Conservation (phyloP, 2,888 invertebrate genomes). For the Ennomos erosarius region DNA sequence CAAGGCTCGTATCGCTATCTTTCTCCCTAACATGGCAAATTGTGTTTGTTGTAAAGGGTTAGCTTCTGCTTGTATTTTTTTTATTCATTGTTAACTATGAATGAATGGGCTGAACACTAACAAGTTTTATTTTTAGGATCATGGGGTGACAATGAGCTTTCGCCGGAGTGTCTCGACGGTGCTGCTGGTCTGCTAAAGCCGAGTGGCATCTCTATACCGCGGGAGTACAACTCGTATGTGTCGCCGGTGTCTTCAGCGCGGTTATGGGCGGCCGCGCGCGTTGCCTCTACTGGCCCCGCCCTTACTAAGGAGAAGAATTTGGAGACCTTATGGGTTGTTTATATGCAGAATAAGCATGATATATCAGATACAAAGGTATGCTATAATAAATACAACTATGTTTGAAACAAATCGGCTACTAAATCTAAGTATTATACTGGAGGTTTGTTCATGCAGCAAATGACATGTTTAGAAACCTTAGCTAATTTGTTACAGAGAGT, state of each 20-base stretch:
- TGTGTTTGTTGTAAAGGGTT: too few relatives aligned
- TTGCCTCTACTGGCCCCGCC: conserved; percentile 52
- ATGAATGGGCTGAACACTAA: too few relatives aligned
- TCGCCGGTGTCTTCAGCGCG: conserved; percentile 97
- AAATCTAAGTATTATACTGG: too few relatives aligned
- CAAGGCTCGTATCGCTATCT: too few relatives aligned
- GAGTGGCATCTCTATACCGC: conserved; percentile 96
- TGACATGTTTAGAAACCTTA: too few relatives aligned
- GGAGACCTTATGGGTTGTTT: conserved; percentile 97
- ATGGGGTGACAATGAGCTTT: conserved; percentile 99
- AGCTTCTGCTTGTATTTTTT: too few relatives aligned
- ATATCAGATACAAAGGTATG: conserved; percentile 88
- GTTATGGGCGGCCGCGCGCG: conserved; percentile 91
- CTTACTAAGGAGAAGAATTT: conserved; percentile 70
- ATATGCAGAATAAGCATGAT: conserved; percentile 93
- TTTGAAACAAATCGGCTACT: too few relatives aligned
- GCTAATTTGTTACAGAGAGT: conserved; percentile 80
- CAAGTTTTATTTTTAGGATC: conserved; percentile 84
- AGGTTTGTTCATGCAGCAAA: too few relatives aligned
- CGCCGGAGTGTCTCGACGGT: conserved; percentile 98
- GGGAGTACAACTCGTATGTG: conserved; percentile 93
- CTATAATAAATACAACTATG: too few relatives aligned
- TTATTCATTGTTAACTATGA: too few relatives aligned
- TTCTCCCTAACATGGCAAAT: too few relatives aligned
- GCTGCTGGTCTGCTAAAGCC: conserved; percentile 94